phyloP scores from a whole-genome alignment of 2,797 vertebrate genomes.

The Chaetodon trifasciatus region DNA sequence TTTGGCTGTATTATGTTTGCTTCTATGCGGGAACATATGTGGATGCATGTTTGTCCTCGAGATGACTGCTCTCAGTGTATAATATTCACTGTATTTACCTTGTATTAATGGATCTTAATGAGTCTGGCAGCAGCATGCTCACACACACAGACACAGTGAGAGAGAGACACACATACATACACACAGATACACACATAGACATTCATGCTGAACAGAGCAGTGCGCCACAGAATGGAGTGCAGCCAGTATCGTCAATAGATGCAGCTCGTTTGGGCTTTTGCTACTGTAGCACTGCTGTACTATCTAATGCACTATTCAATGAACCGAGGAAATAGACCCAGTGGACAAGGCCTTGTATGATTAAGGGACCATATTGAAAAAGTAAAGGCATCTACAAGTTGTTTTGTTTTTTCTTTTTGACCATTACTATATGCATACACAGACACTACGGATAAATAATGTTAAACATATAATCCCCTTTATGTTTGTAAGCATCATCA shows the following conservation, averaged over 20 bases:
- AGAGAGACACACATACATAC: no score
- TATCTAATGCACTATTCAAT: conserved; percentile 38
- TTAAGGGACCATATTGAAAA: conserved; percentile 23
- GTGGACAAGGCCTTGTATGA: conserved; percentile 18
- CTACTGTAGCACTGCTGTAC: conserved; percentile 24
- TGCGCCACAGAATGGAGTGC: conserved; percentile 34
- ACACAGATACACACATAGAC: conserved; percentile 4
- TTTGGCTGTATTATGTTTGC: conserved; percentile 37
- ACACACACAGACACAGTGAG: background rate
- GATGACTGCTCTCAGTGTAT: conserved; percentile 43
- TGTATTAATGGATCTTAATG: conserved; percentile 55
- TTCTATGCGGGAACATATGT: background rate
- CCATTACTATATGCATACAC: background rate
- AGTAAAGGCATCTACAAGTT: background rate
- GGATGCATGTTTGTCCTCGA: conserved; percentile 45
- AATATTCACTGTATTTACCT: conserved; percentile 54
- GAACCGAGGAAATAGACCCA: conserved; percentile 38
- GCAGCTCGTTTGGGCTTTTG: conserved; percentile 46
- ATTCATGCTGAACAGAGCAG: conserved; percentile 11
- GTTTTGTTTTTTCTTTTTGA: background rate
- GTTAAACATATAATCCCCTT: background rate
- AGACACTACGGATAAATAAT: background rate
- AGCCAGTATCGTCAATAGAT: conserved; percentile 55
- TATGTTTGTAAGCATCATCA: no score
- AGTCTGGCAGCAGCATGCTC: conserved; percentile 33